Base-by-base conservation (phyloP, 2,888 invertebrate genomes). In the Arrhopalites spinosus region DNA sequence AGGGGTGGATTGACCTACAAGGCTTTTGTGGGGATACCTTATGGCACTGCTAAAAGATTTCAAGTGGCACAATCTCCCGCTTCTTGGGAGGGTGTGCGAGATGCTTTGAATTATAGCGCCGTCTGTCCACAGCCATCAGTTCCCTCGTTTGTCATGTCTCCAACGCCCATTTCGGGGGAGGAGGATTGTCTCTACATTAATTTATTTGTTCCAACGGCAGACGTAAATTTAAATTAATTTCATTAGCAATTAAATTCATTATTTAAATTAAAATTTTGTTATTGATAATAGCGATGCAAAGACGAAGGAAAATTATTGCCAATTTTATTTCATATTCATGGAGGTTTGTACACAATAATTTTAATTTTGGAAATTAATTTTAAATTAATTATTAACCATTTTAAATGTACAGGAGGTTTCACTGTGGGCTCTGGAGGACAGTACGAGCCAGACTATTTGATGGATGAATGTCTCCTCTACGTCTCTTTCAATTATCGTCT, bases 391-490 rank as follows among this genome's bases (percentile, higher is more conserved):
- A 11, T 45, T 45, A 11, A 45, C 15, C 15, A 45, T 53, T 53
- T 53, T n/a, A n/a, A n/a, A n/a, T 53, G n/a, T 53, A 13, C n/a
- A 53, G 53, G 53, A 17, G 53, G 17, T n/a, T 53, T 53, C n/a
- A 13, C 53, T 7, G 8, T 3, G n/a, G 53, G 53, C 3, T 5
- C 11, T n/a, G 53, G 53, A 13, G 53, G n/a, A 7, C n/a, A 13
- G 11, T 53, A 53, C 53, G 53, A n/a, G 53, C 17, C 8, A 7
- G n/a, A 53, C 3, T 53, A 53, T 17, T 17, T 53, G 3, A 7
- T 53, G 53, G 53, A 53, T 53, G 53, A 53, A 53, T 53, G 53
- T n/a, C 3, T 53, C n/a, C 17, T 53, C n/a, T 53, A 53, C n/a
- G 53, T 53, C 11, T 13, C 53, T n/a, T 5, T 53, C 8, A 53